Evolutionary conservation across 2,797 vertebrate species (phyloP), one percentile per base, ranked within the genome.

Genomic region (Diceros bicornis): DNA sequence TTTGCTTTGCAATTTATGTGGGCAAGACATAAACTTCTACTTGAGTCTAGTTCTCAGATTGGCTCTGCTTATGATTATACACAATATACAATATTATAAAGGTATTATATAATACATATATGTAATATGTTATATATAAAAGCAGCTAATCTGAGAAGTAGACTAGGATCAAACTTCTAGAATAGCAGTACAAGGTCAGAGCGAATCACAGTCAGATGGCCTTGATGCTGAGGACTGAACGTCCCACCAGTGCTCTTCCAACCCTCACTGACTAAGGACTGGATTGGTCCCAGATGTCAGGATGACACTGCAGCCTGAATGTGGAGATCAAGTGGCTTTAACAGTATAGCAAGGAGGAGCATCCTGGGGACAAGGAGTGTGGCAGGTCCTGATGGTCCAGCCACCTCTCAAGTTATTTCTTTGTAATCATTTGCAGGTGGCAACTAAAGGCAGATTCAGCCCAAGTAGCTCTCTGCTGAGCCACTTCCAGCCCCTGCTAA

Each of bases 1-100:
- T 20, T 84, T 83, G 41, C 14, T 91, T 78, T 92, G 50, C 87
- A 93, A 68, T 86, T 37, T 75, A 85, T 57, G 13, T 55, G 44
- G 71, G 66, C 37, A 75, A 71, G n/a, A 66, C 7, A 47, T 6
- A 71, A 75, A 55, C 27, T 86, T 89, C 57, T 71, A n/a, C 17
- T 7, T 37, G 34, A 74, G 6, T 50, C 32, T 66, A 69, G 52
- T 74, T 90, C 50, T 79, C 59, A 81, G n/a, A 77, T 47, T 55
- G 59, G 27, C 50, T 32, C 16, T 21, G 37, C 61, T 95, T 79
- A 52, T 68, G 18, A 59, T 68, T 90, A 69, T 20, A 75, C 61
- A 62, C 74, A 27, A 71, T 57, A 84, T 6, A 41, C 32, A n/a
- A 34, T 44, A 9, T 55, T 37, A 47, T 64, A 62, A 57, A 74